Conservation (phyloP, 2,888 invertebrate species). For the Heliconius ethilla region DNA sequence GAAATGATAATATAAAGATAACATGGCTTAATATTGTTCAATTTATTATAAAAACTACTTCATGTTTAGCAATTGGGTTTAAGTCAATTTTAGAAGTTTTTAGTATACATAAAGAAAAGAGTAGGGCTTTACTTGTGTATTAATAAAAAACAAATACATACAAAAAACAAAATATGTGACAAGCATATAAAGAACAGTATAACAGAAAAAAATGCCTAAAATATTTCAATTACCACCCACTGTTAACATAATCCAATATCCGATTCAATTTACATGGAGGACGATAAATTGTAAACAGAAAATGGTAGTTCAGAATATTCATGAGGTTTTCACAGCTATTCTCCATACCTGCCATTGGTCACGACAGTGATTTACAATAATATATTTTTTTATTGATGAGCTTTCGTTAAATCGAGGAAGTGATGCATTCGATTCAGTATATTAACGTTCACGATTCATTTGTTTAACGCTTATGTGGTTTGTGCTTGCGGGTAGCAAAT, state of each 20-base stretch:
- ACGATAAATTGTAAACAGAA: conserved; percentile 47
- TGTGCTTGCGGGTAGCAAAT: not conserved
- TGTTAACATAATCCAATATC: conserved; percentile 42
- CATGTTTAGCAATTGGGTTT: no score
- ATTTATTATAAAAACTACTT: no score
- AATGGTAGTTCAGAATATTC: conserved; percentile 51
- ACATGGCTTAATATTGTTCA: no score
- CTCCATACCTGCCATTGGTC: conserved; percentile 54
- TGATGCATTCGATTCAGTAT: conserved; percentile 9
- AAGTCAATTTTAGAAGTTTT: no score
- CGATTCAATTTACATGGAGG: conserved; percentile 43
- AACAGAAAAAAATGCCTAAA: conserved; percentile 29
- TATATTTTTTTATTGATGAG: conserved; percentile 22
- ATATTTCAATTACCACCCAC: conserved; percentile 40
- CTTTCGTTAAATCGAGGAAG: conserved; percentile 6
- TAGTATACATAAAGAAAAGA: no score
- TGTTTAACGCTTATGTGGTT: not conserved
- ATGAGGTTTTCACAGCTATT: conserved; percentile 53
- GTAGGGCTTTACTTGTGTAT: no score
- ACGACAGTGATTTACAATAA: conserved; percentile 51
- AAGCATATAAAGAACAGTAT: not conserved
- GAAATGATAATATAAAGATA: no score
- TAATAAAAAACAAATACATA: not conserved
- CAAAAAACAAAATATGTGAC: conserved; percentile 3
- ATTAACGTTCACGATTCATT: conserved; percentile 1